A percentile compares a stretch with the other conserved stretches of the same genome.
Evolutionary conservation across 2,797 vertebrate genomes (phyloP).

Genomic region (Centropyge bicolor): DNA sequence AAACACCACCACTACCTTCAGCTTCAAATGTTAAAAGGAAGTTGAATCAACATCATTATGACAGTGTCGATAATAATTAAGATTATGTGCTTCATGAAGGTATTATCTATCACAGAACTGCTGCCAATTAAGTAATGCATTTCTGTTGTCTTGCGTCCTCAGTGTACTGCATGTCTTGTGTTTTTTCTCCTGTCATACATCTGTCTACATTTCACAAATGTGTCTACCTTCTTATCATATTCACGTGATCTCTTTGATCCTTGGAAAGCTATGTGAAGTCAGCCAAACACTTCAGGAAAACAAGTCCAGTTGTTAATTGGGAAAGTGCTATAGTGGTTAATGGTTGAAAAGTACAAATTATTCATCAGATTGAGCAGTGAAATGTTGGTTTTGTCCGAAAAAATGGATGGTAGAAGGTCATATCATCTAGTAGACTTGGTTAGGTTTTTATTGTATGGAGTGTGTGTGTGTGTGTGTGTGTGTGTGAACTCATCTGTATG

Average conservation of each 20-base stretch:
- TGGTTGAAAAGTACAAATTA: not conserved
- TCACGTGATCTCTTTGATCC: not conserved
- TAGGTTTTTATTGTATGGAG: conserved; percentile 14
- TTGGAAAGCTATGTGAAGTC: not conserved
- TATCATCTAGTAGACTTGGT: conserved; percentile 34
- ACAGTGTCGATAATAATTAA: not conserved
- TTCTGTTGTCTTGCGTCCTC: not conserved
- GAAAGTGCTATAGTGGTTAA: not conserved
- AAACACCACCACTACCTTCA: not conserved
- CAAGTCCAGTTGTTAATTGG: not conserved
- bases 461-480: conserved; percentile 4
- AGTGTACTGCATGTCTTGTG: not conserved
- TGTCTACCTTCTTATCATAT: not conserved
- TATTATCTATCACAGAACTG: not conserved
- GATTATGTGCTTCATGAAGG: not conserved
- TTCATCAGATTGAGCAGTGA: not conserved
- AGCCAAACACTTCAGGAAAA: not conserved
- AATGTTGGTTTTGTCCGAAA: conserved; percentile 20
- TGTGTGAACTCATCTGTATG: conserved; percentile 32
- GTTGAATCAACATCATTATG: not conserved
- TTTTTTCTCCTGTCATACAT: not conserved
- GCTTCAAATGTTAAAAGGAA: too few relatives aligned
- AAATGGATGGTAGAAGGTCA: conserved; percentile 41
- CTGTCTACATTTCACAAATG: not conserved
- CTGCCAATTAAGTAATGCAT: not conserved